Percentiles rank a stretch among this genome's conserved stretches.
phyloP scores from a whole-genome alignment of 1,140 invertebrate genomes.

The Akabosia matsudoensis region DNA sequence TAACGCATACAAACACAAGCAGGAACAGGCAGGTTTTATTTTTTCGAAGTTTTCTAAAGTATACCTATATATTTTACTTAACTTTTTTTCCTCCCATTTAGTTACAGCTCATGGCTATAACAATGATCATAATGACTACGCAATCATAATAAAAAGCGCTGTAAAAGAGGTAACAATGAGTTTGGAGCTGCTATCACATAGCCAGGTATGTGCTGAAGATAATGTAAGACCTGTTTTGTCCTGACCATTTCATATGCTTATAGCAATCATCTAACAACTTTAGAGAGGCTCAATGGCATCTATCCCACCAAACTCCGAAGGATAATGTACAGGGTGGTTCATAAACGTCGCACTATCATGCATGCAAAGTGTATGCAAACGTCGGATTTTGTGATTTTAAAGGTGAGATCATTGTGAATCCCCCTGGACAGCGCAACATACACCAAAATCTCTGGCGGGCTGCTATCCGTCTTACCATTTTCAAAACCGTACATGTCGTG shows the following conservation, averaged over 20 bases:
- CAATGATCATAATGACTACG: conserved; percentile 16
- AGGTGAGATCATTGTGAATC: too few species aligned
- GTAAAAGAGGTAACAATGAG: background rate
- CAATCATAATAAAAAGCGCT: conserved; percentile 11
- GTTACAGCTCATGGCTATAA: background rate
- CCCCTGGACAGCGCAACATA: too few species aligned
- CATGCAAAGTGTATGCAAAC: too few species aligned
- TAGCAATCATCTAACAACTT: conserved; percentile 17
- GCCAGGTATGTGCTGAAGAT: background rate
- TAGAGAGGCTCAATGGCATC: too few species aligned
- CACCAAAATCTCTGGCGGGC: too few species aligned
- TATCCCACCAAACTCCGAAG: too few species aligned
- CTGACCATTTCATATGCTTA: too few species aligned
- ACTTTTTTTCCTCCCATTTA: background rate
- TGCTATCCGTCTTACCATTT: background rate
- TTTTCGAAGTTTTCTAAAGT: too few species aligned
- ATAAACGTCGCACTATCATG: background rate
- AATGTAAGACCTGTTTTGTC: too few species aligned
- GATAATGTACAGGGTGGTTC: too few species aligned
- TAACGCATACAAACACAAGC: too few species aligned
- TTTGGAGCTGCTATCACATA: background rate
- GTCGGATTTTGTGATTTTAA: too few species aligned
- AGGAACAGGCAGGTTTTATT: background rate
- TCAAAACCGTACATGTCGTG: conserved; percentile 7
- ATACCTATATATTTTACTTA: background rate